phyloP scores from a whole-genome alignment of 1,140 invertebrate genomes.

The Apis florea region DNA sequence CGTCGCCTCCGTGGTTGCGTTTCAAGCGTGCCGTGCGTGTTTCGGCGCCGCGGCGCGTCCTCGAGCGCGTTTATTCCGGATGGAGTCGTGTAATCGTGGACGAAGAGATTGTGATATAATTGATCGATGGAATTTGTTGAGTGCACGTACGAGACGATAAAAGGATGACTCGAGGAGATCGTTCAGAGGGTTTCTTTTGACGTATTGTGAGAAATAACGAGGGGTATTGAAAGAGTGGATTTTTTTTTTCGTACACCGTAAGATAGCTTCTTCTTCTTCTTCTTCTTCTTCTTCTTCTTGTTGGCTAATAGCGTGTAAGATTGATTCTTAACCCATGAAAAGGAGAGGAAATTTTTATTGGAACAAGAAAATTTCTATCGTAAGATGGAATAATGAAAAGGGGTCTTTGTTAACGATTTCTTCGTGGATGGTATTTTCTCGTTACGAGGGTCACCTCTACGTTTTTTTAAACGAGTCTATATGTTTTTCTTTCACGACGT shows the following conservation, averaged over 20 bases:
- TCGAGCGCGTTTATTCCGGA: not conserved
- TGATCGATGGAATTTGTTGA: not conserved
- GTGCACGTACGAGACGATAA: not conserved
- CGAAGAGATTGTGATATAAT: not conserved
- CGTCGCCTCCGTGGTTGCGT: conserved; percentile 6
- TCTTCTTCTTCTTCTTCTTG: too few relatives aligned
- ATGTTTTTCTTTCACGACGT: not conserved
- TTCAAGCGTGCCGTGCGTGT: conserved; percentile 19
- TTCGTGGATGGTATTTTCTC: not conserved
- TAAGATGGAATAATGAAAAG: not conserved
- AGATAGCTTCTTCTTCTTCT: too few relatives aligned
- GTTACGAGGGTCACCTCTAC: not conserved
- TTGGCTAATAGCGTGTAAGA: not conserved
- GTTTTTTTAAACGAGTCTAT: not conserved
- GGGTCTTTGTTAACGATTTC: not conserved
- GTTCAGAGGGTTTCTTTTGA: not conserved
- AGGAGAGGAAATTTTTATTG: too few relatives aligned
- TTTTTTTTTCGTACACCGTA: too few relatives aligned
- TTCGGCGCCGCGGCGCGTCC: not conserved
- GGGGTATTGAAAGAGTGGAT: not conserved
- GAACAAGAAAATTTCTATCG: too few relatives aligned
- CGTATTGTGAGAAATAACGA: not conserved
- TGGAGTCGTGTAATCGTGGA: not conserved
- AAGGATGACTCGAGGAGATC: not conserved
- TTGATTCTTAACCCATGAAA: not conserved